Conservation (phyloP, 2,797 vertebrate species). For the Vipera latastei region DNA sequence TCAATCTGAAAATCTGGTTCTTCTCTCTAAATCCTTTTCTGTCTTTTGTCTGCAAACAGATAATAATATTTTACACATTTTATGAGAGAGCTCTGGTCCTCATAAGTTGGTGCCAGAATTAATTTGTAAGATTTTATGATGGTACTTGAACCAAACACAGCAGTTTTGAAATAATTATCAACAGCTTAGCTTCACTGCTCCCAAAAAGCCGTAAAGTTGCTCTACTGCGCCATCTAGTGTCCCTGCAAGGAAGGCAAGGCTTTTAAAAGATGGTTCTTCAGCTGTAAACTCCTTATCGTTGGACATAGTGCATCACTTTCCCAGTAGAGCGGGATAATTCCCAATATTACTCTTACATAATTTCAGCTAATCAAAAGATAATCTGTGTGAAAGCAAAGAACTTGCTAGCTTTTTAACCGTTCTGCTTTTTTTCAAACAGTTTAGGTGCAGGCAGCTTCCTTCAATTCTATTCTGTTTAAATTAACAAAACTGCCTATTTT, state of each 20-base stretch:
- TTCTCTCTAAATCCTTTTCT: not conserved
- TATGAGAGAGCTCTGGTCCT: not conserved
- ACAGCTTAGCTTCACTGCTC: not conserved
- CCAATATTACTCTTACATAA: not conserved
- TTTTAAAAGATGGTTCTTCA: not conserved
- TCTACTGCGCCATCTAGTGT: constrained; percentile 55
- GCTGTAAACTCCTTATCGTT: not conserved
- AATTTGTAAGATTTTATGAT: not conserved
- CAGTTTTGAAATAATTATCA: not conserved
- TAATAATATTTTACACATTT: not conserved
- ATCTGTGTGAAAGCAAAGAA: not conserved
- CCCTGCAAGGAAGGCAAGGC: not conserved
- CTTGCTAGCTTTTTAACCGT: not conserved
- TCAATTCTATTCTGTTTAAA: not conserved
- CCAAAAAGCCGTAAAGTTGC: constrained; percentile 27
- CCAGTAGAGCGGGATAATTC: not conserved
- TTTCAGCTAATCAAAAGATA: not conserved
- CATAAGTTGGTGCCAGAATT: not conserved
- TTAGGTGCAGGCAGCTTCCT: not conserved
- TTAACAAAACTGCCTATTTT: not conserved
- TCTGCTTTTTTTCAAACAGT: not conserved
- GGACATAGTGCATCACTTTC: not conserved
- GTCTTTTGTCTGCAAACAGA: not conserved
- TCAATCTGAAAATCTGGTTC: not conserved
- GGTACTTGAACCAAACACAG: not conserved